Evolutionary conservation across 2,797 vertebrate species (phyloP).

Genomic region (Silurus aristotelis): DNA sequence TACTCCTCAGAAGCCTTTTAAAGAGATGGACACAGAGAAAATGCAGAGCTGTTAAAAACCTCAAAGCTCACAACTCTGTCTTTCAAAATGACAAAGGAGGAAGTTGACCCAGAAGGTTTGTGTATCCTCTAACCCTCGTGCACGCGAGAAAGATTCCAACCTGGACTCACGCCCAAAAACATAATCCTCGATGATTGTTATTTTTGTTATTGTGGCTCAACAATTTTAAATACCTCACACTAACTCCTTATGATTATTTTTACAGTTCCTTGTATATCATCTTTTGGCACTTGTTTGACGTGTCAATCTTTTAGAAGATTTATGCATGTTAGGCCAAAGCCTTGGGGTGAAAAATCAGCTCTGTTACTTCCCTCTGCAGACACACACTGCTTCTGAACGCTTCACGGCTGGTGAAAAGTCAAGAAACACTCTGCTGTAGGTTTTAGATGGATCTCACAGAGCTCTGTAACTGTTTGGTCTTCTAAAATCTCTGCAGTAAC

Average conservation of each 20-base stretch:
- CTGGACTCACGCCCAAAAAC: neutral
- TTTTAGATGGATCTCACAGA: neutral
- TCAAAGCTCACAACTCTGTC: constrained; percentile 21
- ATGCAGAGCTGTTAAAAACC: neutral
- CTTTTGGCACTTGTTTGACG: neutral
- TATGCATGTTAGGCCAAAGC: neutral
- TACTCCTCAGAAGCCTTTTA: neutral
- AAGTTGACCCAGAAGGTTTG: neutral
- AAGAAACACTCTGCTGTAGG: neutral
- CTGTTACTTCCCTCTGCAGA: neutral
- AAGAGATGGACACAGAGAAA: neutral
- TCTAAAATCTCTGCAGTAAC: no score
- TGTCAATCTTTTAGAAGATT: neutral
- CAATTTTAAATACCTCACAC: no score
- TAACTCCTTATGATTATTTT: neutral
- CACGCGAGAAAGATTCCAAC: neutral
- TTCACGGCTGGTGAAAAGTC: neutral
- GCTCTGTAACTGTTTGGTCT: neutral
- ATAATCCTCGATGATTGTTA: neutral
- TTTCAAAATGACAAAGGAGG: constrained; percentile 18
- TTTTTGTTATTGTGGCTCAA: neutral
- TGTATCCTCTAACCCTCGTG: neutral
- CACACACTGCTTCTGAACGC: neutral
- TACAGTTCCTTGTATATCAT: neutral
- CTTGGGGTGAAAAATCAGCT: neutral